Percentiles rank a stretch among this genome's conserved stretches.
Evolutionary conservation across 2,888 invertebrate species (phyloP).

Genomic region (Epirrita christyi): DNA sequence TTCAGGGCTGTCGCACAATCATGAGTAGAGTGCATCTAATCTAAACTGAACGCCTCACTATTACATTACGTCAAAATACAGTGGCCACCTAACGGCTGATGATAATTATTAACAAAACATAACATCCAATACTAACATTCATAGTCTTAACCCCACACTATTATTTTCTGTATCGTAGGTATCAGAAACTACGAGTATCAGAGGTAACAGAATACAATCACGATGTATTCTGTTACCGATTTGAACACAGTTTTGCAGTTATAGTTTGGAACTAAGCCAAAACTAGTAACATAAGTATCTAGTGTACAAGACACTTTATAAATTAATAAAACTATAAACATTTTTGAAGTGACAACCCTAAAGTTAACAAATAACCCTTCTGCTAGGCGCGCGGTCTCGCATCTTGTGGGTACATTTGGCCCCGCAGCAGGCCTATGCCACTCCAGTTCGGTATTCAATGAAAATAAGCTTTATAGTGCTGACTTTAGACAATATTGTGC

Average conservation of each 20-base stretch:
- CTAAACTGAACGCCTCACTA: too few species aligned
- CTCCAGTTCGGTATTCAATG: slow-evolving; percentile 2
- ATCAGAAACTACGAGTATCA: too few species aligned
- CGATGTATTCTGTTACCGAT: background rate
- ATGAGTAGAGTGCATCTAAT: background rate
- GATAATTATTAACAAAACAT: too few species aligned
- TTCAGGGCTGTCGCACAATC: slow-evolving; percentile 54
- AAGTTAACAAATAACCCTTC: slow-evolving; percentile 71
- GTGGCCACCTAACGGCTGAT: too few species aligned
- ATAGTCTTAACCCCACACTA: too few species aligned
- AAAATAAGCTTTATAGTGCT: background rate
- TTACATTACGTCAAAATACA: too few species aligned
- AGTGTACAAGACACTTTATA: too few species aligned
- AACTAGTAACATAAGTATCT: too few species aligned
- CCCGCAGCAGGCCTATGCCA: slow-evolving; percentile 19
- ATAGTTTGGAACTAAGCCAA: background rate
- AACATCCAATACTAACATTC: too few species aligned
- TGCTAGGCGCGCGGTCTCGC: slow-evolving; percentile 46
- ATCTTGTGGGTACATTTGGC: slow-evolving; percentile 60
- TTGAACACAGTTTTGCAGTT: too few species aligned
- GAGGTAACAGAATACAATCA: too few species aligned
- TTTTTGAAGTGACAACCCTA: slow-evolving; percentile 55
- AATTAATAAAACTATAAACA: background rate
- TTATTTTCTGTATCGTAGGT: too few species aligned
- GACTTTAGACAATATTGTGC: background rate